A percentile compares a stretch with the other conserved stretches of the same genome.
Evolutionary conservation across 2,113 vertebrate species (phyloP).

Genomic region (Melanerpes formicivorus): DNA sequence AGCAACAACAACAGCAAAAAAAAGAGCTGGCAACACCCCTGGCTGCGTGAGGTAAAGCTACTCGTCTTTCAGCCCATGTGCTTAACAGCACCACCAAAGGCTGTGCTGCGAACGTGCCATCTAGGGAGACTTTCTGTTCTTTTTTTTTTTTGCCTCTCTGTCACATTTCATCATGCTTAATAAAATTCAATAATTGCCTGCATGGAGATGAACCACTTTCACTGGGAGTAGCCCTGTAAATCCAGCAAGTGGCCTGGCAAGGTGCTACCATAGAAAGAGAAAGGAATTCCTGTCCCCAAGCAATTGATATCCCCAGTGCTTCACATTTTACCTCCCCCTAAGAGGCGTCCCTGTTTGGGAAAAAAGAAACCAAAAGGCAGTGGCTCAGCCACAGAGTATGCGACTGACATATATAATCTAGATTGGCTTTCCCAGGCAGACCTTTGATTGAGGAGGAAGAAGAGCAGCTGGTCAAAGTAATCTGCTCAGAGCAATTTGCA

Average conservation of each 20-base stretch:
- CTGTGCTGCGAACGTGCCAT: not conserved
- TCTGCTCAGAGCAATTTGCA: slow-evolving; percentile 76
- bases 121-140: slow-evolving; percentile 16
- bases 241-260: not conserved
- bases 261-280: not conserved
- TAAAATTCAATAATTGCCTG: slow-evolving; percentile 48
- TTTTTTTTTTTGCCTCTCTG: slow-evolving; percentile 10
- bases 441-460: slow-evolving; percentile 71
- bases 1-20: not conserved
- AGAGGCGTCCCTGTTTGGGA: not conserved
- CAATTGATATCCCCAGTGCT: not conserved
- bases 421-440: slow-evolving; percentile 67
- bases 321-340: not conserved
- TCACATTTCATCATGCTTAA: slow-evolving; percentile 32
- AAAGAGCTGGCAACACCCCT: not conserved
- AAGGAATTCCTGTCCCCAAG: slow-evolving; percentile 15
- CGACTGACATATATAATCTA: slow-evolving; percentile 61
- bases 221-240: not conserved
- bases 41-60: not conserved
- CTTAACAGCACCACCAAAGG: slow-evolving; percentile 38
- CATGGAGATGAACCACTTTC: not conserved
- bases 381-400: not conserved
- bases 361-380: not conserved
- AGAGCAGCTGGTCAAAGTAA: slow-evolving; percentile 79
- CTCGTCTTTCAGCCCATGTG: slow-evolving; percentile 13